Conservation (phyloP, 2,888 invertebrate species). For the Pseudoips prasinana region DNA sequence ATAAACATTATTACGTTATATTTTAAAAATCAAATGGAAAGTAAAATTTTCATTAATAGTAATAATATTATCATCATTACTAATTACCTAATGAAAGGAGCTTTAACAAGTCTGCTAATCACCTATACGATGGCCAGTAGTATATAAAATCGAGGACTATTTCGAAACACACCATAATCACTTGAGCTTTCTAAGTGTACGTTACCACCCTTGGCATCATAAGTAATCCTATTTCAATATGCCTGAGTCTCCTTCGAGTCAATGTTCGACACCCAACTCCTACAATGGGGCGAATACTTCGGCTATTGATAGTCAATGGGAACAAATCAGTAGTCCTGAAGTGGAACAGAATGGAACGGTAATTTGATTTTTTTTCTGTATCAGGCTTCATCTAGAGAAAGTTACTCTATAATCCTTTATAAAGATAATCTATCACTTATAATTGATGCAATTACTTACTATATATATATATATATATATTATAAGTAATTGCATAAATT, state of each 20-base stretch:
- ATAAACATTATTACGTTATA: too few relatives aligned
- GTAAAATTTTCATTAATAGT: too few relatives aligned
- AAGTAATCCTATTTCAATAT: constrained; percentile 14
- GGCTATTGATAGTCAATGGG: constrained; percentile 39
- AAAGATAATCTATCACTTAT: too few relatives aligned
- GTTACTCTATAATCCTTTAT: too few relatives aligned
- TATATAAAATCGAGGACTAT: constrained; percentile 50
- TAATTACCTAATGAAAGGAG: background rate
- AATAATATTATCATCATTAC: too few relatives aligned
- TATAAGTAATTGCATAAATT: too few relatives aligned
- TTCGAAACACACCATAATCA: constrained; percentile 37
- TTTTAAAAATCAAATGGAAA: too few relatives aligned
- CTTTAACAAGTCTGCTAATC: constrained; percentile 28
- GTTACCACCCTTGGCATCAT: constrained; percentile 14
- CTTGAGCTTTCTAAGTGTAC: constrained; percentile 40
- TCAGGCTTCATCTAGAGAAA: too few relatives aligned
- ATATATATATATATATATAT: too few relatives aligned
- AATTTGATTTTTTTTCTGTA: constrained; percentile 20
- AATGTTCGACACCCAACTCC: constrained; percentile 10
- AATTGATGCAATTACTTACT: too few relatives aligned
- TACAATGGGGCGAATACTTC: constrained; percentile 13
- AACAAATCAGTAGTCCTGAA: constrained; percentile 20
- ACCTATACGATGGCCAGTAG: constrained; percentile 26
- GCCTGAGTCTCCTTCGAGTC: constrained; percentile 24
- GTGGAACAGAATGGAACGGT: constrained; percentile 35